Evolutionary conservation across 2,113 vertebrate species (phyloP), one percentile per base, ranked within the genome.

Genomic region (Gymnarchus niloticus): DNA sequence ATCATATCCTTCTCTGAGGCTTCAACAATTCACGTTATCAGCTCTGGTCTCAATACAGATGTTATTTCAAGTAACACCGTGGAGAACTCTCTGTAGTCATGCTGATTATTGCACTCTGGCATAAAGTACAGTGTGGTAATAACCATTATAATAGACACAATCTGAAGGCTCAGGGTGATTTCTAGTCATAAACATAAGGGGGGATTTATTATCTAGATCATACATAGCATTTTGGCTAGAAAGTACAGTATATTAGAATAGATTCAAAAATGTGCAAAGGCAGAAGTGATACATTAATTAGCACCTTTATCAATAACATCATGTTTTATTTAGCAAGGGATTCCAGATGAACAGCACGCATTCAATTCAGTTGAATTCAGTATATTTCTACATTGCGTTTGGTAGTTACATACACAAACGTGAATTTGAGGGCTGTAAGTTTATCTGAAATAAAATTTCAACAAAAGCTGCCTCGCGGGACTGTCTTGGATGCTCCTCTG

Each of bases 111-210:
- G 77, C 23, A 9, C 77, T 51, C 48, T 48, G 23, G 23, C 10
- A n/a, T 28, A n/a, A 81, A 81, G 48, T 28, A 81, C 77, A 81
- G 23, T 81, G 6, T 25, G 44, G 81, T 37, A 82, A 54, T 82
- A 54, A 56, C 48, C 51, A 56, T 82, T 54, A 82, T 51, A 37
- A 37, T 3, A 44, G 6, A 46, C 33, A 41, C 28, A 73, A 56
- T 17, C 37, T 56, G 51, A 4, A 19, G 9, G 56, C 46, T 1
- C 81, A 56, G 56, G 10, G 8, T 82, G 28, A 82, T 54, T 69
- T 69, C 61, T 12, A 57, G 56, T 89, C 84, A 87, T 88, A 89
- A 77, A 88, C 86, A 84, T 89, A 88, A 89, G 86, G 76, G 59
- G 84, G 87, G n/a, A n/a, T n/a, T n/a, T n/a, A n/a, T n/a, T n/a